These are phyloP conservation scores for Falco columbarius DNA, from an alignment of 2,797 vertebrate genomes.

Conservation along the genomic window DNA sequence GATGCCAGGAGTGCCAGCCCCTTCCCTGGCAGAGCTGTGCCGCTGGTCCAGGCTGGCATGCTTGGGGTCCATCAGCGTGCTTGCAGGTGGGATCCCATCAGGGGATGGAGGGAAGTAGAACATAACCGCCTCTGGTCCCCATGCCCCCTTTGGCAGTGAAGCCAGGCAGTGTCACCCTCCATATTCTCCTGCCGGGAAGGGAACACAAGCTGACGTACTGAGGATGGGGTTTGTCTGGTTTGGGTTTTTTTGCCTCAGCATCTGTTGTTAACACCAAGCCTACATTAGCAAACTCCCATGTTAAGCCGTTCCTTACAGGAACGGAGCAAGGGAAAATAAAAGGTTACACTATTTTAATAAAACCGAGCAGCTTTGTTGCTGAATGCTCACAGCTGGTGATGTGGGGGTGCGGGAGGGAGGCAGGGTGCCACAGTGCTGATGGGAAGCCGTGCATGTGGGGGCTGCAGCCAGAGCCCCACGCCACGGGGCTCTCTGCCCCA, in stretches of 20 bases:
- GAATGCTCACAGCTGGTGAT: not conserved
- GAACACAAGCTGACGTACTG: not conserved
- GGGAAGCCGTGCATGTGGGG: rapidly evolving
- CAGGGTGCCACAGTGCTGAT: rapidly evolving
- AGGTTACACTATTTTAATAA: slow-evolving; percentile 43
- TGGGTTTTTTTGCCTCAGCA: not conserved
- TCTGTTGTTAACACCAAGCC: not conserved
- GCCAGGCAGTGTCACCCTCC: not conserved
- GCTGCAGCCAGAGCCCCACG: not conserved
- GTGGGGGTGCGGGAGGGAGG: rapidly evolving
- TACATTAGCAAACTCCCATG: not conserved
- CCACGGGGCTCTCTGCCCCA: no score
- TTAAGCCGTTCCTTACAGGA: slow-evolving; percentile 5
- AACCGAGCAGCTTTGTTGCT: not conserved
- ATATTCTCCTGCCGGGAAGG: not conserved
- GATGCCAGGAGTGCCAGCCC: not conserved
- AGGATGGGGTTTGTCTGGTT: not conserved
- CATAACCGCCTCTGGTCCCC: not conserved
- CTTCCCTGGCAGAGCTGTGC: not conserved
- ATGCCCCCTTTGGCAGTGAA: not conserved
- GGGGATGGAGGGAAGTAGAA: not conserved
- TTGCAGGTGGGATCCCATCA: not conserved
- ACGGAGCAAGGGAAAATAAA: not conserved
- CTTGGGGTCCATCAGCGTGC: not conserved
- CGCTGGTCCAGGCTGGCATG: not conserved